Base-by-base conservation (phyloP, 1,140 invertebrate species). In the Reticulitermes speratus region DNA sequence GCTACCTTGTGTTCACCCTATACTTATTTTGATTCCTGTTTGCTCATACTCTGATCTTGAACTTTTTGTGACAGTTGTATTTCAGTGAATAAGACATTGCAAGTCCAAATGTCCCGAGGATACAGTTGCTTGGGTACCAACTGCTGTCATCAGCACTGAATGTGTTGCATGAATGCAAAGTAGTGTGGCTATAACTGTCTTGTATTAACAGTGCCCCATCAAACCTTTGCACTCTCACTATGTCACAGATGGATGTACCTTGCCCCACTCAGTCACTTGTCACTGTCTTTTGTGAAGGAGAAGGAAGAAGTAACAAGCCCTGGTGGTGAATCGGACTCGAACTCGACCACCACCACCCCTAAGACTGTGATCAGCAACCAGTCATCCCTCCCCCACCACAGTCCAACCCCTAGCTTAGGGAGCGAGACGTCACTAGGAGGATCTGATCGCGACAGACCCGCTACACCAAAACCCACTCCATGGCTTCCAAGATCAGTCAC, bases 241-340 rank as follows among this genome's bases (percentile, higher is more conserved):
- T n/a, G n/a, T 38, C 38, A 38, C 38, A 38, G 38, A 38, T 38
- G 38, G 38, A 38, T 38, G 38, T 38, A 38, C 89, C 91, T 94
- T n/a, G 94, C 95, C 87, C 65, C 65, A 8, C 94, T 93, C 0
- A 94, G 88, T 90, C 94, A 84, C 93, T 94, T 88, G 92, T 94
- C 16, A 16, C 7, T 75, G 65, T 84, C 19, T 88, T 88, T 88
- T 75, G 65, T 75, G 85, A 89, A 94, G 92, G 93, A 94, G 88
- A 94, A 93, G 89, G 94, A 95, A 89, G 94, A 94, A 88, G 93
- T 92, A 87, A 91, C 93, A 88, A 95, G 94, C 90, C 93, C 94
- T 90, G 94, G 94, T 52, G 93, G 93, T 86, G 95, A 95, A 90
- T 95, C 95, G 83, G 94, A 95, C 90, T 95, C 94, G 9, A 95